A percentile compares a stretch with the other conserved stretches of the same genome.
phyloP scores from a whole-genome alignment of 2,888 invertebrate genomes.

The Timandra comae region DNA sequence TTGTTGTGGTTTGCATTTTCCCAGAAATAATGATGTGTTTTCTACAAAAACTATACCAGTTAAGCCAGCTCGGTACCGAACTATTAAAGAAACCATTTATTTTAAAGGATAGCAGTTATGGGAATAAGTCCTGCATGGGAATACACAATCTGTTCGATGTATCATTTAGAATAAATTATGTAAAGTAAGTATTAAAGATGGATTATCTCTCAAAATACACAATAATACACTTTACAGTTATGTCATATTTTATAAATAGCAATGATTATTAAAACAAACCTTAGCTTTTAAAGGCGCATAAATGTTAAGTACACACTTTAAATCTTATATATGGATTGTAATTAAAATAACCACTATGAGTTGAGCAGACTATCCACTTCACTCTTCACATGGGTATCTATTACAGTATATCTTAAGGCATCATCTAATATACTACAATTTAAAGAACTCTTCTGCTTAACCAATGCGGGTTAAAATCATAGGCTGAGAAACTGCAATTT shows the following conservation, averaged over 20 bases:
- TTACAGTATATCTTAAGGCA: slow-evolving; percentile 28
- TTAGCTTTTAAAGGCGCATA: slow-evolving; percentile 33
- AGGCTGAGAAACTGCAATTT: slow-evolving; percentile 35
- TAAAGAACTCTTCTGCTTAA: slow-evolving; percentile 18
- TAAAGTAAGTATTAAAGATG: too few relatives aligned
- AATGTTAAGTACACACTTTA: slow-evolving; percentile 43
- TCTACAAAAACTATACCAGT: too few relatives aligned
- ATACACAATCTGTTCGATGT: too few relatives aligned
- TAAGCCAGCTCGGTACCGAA: too few relatives aligned
- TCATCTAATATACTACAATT: slow-evolving; percentile 31
- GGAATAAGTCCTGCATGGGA: too few relatives aligned
- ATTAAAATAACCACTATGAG: slow-evolving; percentile 46
- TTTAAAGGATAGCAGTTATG: too few relatives aligned
- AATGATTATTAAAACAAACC: slow-evolving; percentile 29
- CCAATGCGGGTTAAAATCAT: slow-evolving; percentile 32
- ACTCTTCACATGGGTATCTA: slow-evolving; percentile 36
- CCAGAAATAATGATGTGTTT: not conserved
- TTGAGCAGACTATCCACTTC: slow-evolving; percentile 38
- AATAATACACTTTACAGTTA: slow-evolving; percentile 25
- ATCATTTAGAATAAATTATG: too few relatives aligned
- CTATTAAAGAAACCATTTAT: too few relatives aligned
- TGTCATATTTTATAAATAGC: slow-evolving; percentile 51
- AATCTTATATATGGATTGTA: slow-evolving; percentile 33
- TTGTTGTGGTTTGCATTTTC: too few relatives aligned
- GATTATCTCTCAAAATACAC: too few relatives aligned